Conservation (phyloP, 2,888 invertebrate species). For the Andrena praecox region DNA sequence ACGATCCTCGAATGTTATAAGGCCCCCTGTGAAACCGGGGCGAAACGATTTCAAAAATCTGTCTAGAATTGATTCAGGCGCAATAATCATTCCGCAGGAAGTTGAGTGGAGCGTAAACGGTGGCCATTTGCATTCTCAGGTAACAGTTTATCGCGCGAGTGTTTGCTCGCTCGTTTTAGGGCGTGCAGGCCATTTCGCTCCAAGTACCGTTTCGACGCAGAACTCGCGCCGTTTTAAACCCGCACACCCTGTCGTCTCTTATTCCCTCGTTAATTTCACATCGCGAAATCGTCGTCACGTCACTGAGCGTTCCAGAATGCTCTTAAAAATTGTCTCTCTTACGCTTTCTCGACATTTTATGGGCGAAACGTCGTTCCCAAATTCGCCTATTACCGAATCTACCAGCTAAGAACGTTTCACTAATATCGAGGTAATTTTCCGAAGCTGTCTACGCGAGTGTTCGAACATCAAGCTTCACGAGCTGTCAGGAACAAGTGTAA, state of each 20-base stretch:
- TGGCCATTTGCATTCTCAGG: conserved; percentile 64
- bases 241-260: conserved; percentile 49
- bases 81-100: conserved; percentile 25
- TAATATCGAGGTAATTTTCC: not conserved
- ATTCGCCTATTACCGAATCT: not conserved
- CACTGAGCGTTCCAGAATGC: conserved; percentile 18
- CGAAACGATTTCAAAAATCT: conserved; percentile 37
- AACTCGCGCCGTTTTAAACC: conserved; percentile 59
- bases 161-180: conserved; percentile 71
- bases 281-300: conserved; percentile 41
- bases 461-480: no score
- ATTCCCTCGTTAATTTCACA: conserved; percentile 65
- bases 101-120: conserved; percentile 60
- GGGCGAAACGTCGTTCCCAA: not conserved
- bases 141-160: conserved; percentile 73
- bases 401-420: no score
- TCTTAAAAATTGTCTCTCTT: conserved; percentile 38
- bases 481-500: no score
- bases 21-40: not conserved
- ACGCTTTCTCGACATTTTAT: conserved; percentile 13
- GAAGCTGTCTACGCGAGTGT: not conserved
- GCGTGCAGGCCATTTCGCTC: conserved; percentile 62
- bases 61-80: conserved; percentile 58
- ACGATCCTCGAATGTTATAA: not conserved
- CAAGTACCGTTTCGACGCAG: conserved; percentile 58